Conservation (phyloP, 2,113 vertebrate genomes). For the Ovis aries region DNA sequence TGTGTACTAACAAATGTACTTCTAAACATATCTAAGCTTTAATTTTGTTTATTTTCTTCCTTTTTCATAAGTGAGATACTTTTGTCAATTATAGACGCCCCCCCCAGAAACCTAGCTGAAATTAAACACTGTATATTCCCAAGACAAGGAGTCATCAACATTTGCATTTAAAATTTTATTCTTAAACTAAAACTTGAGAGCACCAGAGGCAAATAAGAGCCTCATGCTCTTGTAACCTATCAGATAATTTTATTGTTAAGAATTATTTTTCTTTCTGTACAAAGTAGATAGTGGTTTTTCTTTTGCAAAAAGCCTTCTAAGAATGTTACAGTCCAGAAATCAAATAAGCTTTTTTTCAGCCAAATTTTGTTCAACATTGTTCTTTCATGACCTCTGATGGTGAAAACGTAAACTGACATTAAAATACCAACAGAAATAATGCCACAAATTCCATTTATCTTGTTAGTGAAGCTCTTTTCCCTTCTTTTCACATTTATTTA, state of each 20-base stretch:
- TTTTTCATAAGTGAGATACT: not conserved
- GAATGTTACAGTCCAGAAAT: not conserved
- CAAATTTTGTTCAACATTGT: constrained; percentile 48
- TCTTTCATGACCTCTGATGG: constrained; percentile 76
- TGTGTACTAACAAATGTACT: not conserved
- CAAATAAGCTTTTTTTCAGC: constrained; percentile 23
- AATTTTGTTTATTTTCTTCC: not conserved
- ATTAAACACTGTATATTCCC: not conserved
- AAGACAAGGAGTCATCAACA: not conserved
- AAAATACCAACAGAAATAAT: constrained; percentile 18
- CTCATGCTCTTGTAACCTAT: not conserved
- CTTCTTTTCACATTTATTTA: not conserved
- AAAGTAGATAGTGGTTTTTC: not conserved
- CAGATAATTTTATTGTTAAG: not conserved
- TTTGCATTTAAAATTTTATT: constrained; percentile 6
- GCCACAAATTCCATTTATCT: not conserved
- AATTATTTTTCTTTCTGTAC: not conserved
- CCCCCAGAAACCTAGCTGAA: not conserved
- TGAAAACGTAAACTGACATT: constrained; percentile 62
- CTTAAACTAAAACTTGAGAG: constrained; percentile 14
- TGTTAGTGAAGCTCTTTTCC: not conserved
- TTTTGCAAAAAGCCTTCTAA: not conserved
- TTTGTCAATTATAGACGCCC: not conserved
- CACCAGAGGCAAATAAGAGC: not conserved
- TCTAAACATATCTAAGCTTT: not conserved